Evolutionary conservation across 2,888 invertebrate genomes (phyloP), one percentile per base, ranked within the genome.

Genomic region (Lacanobia oleracea): DNA sequence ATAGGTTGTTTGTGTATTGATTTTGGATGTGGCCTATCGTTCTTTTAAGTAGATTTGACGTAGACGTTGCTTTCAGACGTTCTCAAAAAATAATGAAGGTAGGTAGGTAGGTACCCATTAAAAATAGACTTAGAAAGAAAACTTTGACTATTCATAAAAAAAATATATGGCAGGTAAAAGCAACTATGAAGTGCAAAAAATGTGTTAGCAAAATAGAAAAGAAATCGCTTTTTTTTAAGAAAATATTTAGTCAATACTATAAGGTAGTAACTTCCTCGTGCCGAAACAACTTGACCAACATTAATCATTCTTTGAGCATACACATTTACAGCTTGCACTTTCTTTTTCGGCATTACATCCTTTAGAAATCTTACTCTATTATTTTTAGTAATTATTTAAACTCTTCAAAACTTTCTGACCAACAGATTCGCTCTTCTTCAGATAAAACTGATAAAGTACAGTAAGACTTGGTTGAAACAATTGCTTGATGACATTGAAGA

Each of bases 301-400:
- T 75, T 43, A 75, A 76, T 63, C 21, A 60, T 77, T 77, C 43
- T 9, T 75, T 50, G 40, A 67, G 53, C 21, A 54, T 37, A 61
- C 45, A 62, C 16, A 18, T 9, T 23, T 27, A 45, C 7, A 50
- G 18, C 48, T 12, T 67, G 21, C 50, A 45, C 67, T 77, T 81
- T 77, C 77, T 77, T 63, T 67, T 76, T 67, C 23, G 45, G 54
- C 37, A n/a, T 7, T 21, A 53, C 6, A 59, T 77, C 50, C 67
- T 76, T 63, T 63, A 75, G 76, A 77, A 67, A 77, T 63, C 27
- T 43, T 27, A n/a, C 18, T 53, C 10, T 53, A 21, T 10, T 51
- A 48, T 53, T 10, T 6, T 2, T 1, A 33, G 37, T 27, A 40
- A 40, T 61, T 45, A 37, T 23, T 54, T 48, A 12, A 14, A 18